A percentile compares a stretch with the other conserved stretches of the same genome.
Evolutionary conservation across 2,797 vertebrate genomes (phyloP).

Genomic region (Orientallactaga sibirica): DNA sequence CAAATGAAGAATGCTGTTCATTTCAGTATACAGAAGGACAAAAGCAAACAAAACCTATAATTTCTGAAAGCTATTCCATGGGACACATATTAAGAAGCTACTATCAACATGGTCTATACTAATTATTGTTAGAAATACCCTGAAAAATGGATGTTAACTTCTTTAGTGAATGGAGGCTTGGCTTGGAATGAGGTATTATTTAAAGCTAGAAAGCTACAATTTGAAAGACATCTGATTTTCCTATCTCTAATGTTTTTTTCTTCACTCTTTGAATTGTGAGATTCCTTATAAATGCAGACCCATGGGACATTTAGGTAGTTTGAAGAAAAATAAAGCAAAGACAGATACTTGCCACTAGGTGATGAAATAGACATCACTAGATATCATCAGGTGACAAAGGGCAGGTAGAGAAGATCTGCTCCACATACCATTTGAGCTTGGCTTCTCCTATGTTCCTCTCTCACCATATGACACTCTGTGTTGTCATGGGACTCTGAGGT

Average conservation of each 20-base stretch:
- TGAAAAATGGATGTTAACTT: not conserved
- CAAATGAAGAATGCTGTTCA: not conserved
- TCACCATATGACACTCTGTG: not conserved
- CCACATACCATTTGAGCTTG: not conserved
- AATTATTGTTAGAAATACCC: not conserved
- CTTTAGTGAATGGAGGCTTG: not conserved
- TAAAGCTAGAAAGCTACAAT: not conserved
- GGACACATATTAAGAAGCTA: not conserved
- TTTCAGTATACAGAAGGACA: not conserved
- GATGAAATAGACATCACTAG: not conserved
- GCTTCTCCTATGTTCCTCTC: not conserved
- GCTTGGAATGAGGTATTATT: not conserved
- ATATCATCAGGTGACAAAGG: not conserved
- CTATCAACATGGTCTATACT: not conserved
- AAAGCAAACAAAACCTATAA: not conserved
- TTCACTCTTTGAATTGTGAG: not conserved
- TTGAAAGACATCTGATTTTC: constrained; percentile 12
- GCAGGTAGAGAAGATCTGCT: not conserved
- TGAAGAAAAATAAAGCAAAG: not conserved
- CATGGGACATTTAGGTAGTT: not conserved
- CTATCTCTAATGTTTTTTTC: not conserved
- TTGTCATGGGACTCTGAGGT: not conserved
- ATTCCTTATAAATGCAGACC: not conserved
- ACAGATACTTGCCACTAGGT: not conserved
- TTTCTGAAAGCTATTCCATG: not conserved